These are phyloP conservation scores for Planiliza haematocheilus DNA, from an alignment of 2,113 vertebrate genomes.

Conservation along the genomic window DNA sequence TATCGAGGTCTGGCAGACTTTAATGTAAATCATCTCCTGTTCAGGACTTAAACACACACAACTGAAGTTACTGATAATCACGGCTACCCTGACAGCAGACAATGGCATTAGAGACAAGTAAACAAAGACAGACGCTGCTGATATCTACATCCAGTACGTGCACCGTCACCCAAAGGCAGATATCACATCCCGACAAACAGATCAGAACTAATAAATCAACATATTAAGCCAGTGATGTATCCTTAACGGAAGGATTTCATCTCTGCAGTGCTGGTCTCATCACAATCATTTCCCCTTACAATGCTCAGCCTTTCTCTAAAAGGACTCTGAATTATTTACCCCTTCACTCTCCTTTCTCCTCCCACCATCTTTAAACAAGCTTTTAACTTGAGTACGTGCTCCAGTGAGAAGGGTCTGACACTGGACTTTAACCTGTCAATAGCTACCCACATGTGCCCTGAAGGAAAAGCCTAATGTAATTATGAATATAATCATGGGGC, in stretches of 20 bases:
- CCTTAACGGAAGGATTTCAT: not conserved
- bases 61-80: not conserved
- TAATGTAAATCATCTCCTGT: not conserved
- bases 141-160: not conserved
- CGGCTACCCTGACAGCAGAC: not conserved
- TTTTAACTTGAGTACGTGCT: slow-evolving; percentile 14
- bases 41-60: not conserved
- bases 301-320: slow-evolving; percentile 26
- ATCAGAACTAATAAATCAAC: too few species aligned
- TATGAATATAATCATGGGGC: slow-evolving; percentile 1
- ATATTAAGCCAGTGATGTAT: not conserved
- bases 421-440: not conserved
- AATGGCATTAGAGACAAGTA: not conserved
- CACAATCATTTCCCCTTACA: slow-evolving; percentile 4
- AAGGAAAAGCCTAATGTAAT: not conserved
- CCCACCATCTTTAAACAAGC: slow-evolving; percentile 37
- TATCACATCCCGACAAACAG: not conserved
- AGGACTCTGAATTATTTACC: slow-evolving; percentile 59
- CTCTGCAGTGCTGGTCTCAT: not conserved
- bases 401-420: slow-evolving; percentile 12
- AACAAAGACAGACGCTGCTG: not conserved
- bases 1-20: not conserved
- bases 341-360: slow-evolving; percentile 15
- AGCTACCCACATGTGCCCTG: not conserved
- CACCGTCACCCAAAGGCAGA: not conserved